Evolutionary conservation across 2,113 vertebrate species (phyloP).

Genomic region (Charina bottae): DNA sequence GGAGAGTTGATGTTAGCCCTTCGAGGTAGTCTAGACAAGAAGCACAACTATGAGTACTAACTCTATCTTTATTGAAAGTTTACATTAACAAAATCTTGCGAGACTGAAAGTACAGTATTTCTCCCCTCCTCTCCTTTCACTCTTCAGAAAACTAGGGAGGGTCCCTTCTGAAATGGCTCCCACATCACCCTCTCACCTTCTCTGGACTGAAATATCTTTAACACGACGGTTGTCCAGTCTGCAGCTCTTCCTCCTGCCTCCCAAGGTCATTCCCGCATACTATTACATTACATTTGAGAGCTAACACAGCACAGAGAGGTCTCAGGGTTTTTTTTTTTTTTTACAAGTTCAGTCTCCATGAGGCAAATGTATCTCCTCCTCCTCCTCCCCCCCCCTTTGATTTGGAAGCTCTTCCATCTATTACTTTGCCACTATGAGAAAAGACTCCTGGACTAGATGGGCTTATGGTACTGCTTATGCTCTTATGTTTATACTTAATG

Average conservation of each 20-base stretch:
- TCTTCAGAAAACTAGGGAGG: not conserved
- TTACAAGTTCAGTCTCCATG: not conserved
- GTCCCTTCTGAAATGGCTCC: not conserved
- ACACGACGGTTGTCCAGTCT: not conserved
- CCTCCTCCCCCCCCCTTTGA: not conserved
- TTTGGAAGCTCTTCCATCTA: not conserved
- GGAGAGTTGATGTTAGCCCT: too few species aligned
- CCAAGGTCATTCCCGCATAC: not conserved
- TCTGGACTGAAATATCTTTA: not conserved
- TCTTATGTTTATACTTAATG: not conserved
- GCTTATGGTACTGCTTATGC: not conserved
- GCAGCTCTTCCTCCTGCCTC: not conserved
- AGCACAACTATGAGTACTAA: too few species aligned
- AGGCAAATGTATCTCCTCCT: not conserved
- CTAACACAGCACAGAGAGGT: slow-evolving; percentile 1
- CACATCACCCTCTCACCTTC: not conserved
- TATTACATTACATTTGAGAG: slow-evolving; percentile 21
- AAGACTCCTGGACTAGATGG: not conserved
- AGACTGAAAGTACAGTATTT: not conserved
- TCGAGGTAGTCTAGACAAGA: too few species aligned
- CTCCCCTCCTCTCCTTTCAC: not conserved
- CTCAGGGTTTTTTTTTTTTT: not conserved
- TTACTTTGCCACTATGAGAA: not conserved
- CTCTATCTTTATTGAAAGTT: too few species aligned
- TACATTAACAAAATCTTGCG: not conserved